Evolutionary conservation across 2,888 invertebrate genomes (phyloP).

Genomic region (Drosophila basisetae): DNA sequence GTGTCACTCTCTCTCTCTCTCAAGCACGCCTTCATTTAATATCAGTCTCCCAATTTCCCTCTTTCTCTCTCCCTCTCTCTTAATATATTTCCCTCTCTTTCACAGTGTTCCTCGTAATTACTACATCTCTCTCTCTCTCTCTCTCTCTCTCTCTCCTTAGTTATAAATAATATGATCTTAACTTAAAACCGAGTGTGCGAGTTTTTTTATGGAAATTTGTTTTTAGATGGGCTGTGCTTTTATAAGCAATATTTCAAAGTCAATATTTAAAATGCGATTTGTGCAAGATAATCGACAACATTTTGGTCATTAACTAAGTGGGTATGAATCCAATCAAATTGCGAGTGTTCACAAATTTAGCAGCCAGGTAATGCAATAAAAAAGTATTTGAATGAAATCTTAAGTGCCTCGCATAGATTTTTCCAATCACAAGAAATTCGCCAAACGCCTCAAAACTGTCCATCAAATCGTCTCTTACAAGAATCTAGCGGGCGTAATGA

Average conservation of each 20-base stretch:
- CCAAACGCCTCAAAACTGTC: slow-evolving; percentile 19
- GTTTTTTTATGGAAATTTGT: neutral
- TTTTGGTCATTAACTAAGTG: slow-evolving; percentile 34
- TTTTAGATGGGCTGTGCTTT: neutral
- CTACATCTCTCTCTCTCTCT: slow-evolving; percentile 54
- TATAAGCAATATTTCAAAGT: slow-evolving; percentile 5
- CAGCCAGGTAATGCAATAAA: slow-evolving; percentile 23
- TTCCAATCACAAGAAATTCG: slow-evolving; percentile 6
- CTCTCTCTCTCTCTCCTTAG: neutral
- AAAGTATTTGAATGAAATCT: neutral
- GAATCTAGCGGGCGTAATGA: neutral
- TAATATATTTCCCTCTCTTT: too few relatives aligned
- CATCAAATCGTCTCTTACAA: neutral
- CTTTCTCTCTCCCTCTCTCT: neutral
- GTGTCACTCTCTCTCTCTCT: neutral
- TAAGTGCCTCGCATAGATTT: slow-evolving; percentile 7
- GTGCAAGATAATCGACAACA: neutral
- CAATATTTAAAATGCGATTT: slow-evolving; percentile 14
- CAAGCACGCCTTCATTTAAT: neutral
- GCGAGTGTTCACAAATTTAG: slow-evolving; percentile 58
- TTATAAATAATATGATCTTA: neutral
- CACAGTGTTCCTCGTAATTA: too few relatives aligned
- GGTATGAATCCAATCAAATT: slow-evolving; percentile 62
- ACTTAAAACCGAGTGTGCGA: neutral
- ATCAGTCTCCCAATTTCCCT: neutral